Conservation (phyloP, 2,797 vertebrate species). For the Sebastes alutus region DNA sequence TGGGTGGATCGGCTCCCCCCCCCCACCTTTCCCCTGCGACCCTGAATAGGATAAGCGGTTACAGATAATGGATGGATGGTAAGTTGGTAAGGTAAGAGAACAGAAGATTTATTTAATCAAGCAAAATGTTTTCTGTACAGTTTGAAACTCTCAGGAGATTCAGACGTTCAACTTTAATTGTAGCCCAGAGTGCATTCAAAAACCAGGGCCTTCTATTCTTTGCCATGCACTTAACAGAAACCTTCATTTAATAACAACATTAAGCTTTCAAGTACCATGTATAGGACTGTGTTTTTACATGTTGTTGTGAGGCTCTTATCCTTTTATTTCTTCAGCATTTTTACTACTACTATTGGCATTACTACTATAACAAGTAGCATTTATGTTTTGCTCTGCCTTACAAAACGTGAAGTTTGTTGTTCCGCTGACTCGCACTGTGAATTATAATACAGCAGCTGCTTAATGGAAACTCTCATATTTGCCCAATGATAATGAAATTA, state of each 20-base stretch:
- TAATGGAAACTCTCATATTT: not conserved
- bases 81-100: not conserved
- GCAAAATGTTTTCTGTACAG: not conserved
- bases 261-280: not conserved
- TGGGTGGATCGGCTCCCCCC: not conserved
- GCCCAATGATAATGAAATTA: not conserved
- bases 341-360: not conserved
- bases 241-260: not conserved
- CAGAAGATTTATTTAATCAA: not conserved
- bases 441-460: not conserved
- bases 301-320: not conserved
- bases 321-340: not conserved
- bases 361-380: not conserved
- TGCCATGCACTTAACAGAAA: not conserved
- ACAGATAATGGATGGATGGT: too few relatives aligned
- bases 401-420: not conserved
- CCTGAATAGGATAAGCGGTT: too few relatives aligned
- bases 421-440: not conserved
- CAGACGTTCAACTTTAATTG: not conserved
- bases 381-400: not conserved
- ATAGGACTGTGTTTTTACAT: not conserved
- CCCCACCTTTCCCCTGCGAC: too few relatives aligned
- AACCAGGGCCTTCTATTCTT: not conserved
- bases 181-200: not conserved
- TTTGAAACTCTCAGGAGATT: not conserved